phyloP scores from a whole-genome alignment of 2,797 vertebrate species.

The Scyliorhinus canicula region DNA sequence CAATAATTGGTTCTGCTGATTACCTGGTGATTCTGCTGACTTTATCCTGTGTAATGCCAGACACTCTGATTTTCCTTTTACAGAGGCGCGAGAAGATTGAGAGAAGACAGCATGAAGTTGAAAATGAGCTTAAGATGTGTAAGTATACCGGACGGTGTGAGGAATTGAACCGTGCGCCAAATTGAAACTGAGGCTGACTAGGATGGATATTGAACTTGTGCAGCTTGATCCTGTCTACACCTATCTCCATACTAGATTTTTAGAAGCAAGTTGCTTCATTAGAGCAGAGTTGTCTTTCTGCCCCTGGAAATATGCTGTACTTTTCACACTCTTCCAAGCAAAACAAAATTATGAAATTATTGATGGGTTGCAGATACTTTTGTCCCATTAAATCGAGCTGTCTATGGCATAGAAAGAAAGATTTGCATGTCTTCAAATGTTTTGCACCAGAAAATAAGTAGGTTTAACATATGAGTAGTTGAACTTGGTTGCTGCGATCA shows the following conservation, averaged over 20 bases:
- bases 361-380: not conserved
- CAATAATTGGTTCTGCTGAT: not conserved
- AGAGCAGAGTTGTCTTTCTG: not conserved
- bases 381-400: too few species aligned
- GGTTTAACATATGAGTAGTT: not conserved
- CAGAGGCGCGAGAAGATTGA: constrained; percentile 92
- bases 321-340: not conserved
- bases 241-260: not conserved
- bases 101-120: constrained; percentile 78
- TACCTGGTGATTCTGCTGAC: not conserved
- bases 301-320: not conserved
- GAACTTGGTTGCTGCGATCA: not conserved
- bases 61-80: constrained; percentile 42
- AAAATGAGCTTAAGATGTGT: constrained; percentile 88
- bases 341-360: not conserved
- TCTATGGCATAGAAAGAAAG: not conserved
- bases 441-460: not conserved
- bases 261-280: not conserved
- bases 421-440: not conserved
- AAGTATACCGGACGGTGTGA: constrained; percentile 50
- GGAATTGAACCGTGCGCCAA: not conserved
- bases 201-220: not conserved
- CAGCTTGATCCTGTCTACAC: not conserved
- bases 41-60: not conserved
- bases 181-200: not conserved